These are phyloP conservation scores for Thera britannica DNA, from an alignment of 2,888 invertebrate genomes.

Conservation along the genomic window DNA sequence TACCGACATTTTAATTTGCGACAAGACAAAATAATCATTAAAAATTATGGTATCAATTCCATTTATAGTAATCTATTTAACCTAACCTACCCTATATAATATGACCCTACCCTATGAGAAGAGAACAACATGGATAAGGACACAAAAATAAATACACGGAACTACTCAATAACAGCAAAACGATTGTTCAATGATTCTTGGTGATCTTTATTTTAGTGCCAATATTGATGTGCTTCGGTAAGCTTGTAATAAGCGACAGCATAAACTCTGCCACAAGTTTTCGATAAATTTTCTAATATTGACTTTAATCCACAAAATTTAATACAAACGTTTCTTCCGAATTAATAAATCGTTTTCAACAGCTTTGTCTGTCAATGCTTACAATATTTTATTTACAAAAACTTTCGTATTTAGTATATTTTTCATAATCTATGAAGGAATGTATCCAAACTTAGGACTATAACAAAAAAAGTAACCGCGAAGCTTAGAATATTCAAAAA, in stretches of 20 bases:
- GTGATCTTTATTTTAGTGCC: background rate
- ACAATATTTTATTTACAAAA: conserved; percentile 21
- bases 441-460: conserved; percentile 26
- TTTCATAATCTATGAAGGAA: conserved; percentile 11
- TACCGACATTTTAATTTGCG: background rate
- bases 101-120: background rate
- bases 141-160: background rate
- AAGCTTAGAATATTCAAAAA: conserved; percentile 21
- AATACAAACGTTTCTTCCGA: conserved; percentile 2
- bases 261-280: background rate
- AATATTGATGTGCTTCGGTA: background rate
- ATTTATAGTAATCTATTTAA: conserved; percentile 23
- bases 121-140: background rate
- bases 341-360: background rate
- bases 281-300: background rate
- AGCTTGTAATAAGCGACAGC: background rate
- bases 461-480: conserved; percentile 25
- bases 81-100: conserved; percentile 25
- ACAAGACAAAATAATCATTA: background rate
- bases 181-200: background rate
- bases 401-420: conserved; percentile 2
- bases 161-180: background rate
- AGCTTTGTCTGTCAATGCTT: background rate
- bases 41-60: conserved; percentile 35
- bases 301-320: background rate